Evolutionary conservation across 2,113 vertebrate genomes (phyloP).

Genomic region (Triplophysa rosa): DNA sequence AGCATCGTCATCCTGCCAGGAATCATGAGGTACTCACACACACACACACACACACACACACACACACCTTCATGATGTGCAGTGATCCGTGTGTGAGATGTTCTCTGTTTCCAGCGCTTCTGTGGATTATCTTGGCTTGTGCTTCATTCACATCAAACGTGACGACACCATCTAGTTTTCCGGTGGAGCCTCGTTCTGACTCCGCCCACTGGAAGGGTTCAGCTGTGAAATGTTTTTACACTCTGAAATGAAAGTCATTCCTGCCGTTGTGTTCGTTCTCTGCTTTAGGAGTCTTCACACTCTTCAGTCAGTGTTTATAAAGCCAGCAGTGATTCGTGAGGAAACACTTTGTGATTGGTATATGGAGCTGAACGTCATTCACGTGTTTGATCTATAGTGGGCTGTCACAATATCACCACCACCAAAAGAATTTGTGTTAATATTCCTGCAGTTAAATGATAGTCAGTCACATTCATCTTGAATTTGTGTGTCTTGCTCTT

Average conservation of each 20-base stretch:
- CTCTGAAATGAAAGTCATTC: not conserved
- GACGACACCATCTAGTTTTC: not conserved
- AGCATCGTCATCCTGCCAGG: slow-evolving; percentile 82
- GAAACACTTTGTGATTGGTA: no score
- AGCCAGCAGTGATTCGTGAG: no score
- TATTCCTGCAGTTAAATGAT: no score
- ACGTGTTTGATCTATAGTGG: no score
- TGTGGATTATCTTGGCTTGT: slow-evolving; percentile 63
- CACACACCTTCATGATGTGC: not conserved
- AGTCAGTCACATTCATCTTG: no score
- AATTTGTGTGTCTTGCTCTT: no score
- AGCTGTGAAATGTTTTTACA: not conserved
- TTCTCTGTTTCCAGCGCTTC: slow-evolving; percentile 45
- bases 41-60: not conserved
- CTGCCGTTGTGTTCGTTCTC: no score
- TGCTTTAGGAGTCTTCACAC: no score
- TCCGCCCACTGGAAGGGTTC: not conserved
- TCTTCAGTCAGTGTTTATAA: no score
- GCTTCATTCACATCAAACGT: slow-evolving; percentile 69
- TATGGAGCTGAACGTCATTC: no score
- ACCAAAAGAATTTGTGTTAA: no score
- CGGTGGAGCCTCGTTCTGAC: not conserved
- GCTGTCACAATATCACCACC: no score
- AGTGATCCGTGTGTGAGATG: slow-evolving; percentile 12
- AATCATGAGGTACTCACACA: slow-evolving; percentile 70